A percentile compares a stretch with the other conserved stretches of the same genome.
Evolutionary conservation across 2,888 invertebrate species (phyloP).

Genomic region (Celastrina argiolus): DNA sequence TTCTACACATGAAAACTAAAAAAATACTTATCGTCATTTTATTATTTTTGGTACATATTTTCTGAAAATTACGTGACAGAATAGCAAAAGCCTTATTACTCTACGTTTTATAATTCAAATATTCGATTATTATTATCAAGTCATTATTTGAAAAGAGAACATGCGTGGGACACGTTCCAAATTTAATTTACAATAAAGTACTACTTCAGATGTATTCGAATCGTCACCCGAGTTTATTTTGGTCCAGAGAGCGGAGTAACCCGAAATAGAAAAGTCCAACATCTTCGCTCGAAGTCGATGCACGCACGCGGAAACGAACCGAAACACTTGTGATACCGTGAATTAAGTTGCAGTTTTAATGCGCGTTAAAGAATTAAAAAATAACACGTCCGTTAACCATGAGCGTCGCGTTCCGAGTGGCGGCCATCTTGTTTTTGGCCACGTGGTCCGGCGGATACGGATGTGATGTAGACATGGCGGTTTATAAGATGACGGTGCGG

Average conservation of each 20-base stretch:
- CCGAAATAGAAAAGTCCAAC: constrained; percentile 74
- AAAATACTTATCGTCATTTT: too few species aligned
- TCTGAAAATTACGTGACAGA: not conserved
- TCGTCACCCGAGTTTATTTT: constrained; percentile 68
- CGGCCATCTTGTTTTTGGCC: constrained; percentile 61
- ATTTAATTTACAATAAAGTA: constrained; percentile 32
- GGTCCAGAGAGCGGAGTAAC: constrained; percentile 55
- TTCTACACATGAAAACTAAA: too few species aligned
- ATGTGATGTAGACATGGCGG: constrained; percentile 87
- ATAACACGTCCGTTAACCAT: constrained; percentile 45
- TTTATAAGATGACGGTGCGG: constrained; percentile 90
- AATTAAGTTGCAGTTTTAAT: constrained; percentile 32
- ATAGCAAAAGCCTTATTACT: not conserved
- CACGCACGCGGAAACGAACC: constrained; percentile 55
- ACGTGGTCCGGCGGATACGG: constrained; percentile 47
- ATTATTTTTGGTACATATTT: too few species aligned
- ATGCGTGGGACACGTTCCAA: constrained; percentile 15
- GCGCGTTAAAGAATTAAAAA: constrained; percentile 23
- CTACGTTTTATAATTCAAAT: not conserved
- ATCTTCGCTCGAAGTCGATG: constrained; percentile 54
- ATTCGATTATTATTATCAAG: not conserved
- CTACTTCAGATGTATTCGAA: constrained; percentile 46
- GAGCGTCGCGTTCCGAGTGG: constrained; percentile 47
- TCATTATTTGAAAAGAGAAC: not conserved
- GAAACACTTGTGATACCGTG: constrained; percentile 34